Conservation (phyloP, 2,888 invertebrate genomes). For the Taphrorychus bicolor region DNA sequence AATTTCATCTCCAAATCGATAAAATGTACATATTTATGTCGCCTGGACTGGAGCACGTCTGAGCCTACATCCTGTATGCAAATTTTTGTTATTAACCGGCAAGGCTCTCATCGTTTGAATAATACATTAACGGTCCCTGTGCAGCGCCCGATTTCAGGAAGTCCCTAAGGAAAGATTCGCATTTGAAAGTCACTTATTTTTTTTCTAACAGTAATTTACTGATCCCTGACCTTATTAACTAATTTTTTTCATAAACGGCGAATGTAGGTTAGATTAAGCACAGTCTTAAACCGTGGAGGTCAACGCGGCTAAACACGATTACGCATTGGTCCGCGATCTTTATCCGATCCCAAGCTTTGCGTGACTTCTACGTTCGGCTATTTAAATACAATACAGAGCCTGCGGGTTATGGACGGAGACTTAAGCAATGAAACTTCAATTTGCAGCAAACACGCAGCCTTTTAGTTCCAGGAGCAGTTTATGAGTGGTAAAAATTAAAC, state of each 20-base stretch:
- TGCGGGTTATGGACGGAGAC: neutral
- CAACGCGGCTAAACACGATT: conserved; percentile 24
- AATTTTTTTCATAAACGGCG: neutral
- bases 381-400: conserved; percentile 20
- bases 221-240: neutral
- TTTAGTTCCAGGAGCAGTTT: neutral
- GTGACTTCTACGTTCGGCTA: conserved; percentile 18
- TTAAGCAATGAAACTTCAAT: neutral
- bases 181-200: neutral
- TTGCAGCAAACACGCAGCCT: neutral
- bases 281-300: conserved; percentile 8
- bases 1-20: conserved; percentile 27
- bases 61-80: conserved; percentile 3
- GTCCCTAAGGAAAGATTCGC: neutral
- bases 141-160: neutral
- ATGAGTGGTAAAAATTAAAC: neutral
- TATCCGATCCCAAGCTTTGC: conserved; percentile 14
- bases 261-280: conserved; percentile 19
- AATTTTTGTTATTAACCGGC: conserved; percentile 2
- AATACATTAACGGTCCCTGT: neutral
- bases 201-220: too few species aligned
- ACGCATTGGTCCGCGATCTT: conserved; percentile 12
- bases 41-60: neutral
- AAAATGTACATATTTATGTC: neutral
- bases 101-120: neutral